phyloP scores from a whole-genome alignment of 2,888 invertebrate species.

The Leistus spinibarbis region DNA sequence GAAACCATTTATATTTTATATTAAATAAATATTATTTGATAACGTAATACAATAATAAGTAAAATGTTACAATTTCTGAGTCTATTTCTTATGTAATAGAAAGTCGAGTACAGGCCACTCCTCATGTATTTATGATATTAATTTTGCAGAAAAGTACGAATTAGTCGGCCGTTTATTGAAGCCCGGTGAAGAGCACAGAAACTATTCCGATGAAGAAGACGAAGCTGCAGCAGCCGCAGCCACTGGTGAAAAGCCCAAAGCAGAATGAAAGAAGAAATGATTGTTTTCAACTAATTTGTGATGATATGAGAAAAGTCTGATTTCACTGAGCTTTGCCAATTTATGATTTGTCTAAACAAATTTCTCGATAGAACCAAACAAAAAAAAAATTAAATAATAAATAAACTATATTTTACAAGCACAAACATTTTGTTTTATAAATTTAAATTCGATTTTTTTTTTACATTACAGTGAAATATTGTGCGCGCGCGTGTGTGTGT shows the following conservation, averaged over 20 bases:
- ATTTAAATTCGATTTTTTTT: background rate
- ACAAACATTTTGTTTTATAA: background rate
- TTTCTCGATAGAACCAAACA: background rate
- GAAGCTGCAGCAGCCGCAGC: slow-evolving; percentile 60
- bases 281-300: slow-evolving; percentile 26
- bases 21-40: background rate
- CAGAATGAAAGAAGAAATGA: slow-evolving; percentile 47
- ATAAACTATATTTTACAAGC: background rate
- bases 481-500: background rate
- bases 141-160: slow-evolving; percentile 84
- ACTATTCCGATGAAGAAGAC: slow-evolving; percentile 90
- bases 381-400: background rate
- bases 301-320: slow-evolving; percentile 36
- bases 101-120: background rate
- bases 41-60: background rate
- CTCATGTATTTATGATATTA: slow-evolving; percentile 32
- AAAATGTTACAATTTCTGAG: background rate
- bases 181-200: slow-evolving; percentile 88
- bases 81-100: too few relatives aligned
- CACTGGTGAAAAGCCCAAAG: slow-evolving; percentile 55
- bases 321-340: slow-evolving; percentile 29
- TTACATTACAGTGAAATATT: background rate
- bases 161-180: slow-evolving; percentile 87
- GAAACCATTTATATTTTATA: too few relatives aligned
- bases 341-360: background rate